A percentile compares a stretch with the other conserved stretches of the same genome.
phyloP scores from a whole-genome alignment of 1,140 invertebrate species.

The Glossosoma conforme region DNA sequence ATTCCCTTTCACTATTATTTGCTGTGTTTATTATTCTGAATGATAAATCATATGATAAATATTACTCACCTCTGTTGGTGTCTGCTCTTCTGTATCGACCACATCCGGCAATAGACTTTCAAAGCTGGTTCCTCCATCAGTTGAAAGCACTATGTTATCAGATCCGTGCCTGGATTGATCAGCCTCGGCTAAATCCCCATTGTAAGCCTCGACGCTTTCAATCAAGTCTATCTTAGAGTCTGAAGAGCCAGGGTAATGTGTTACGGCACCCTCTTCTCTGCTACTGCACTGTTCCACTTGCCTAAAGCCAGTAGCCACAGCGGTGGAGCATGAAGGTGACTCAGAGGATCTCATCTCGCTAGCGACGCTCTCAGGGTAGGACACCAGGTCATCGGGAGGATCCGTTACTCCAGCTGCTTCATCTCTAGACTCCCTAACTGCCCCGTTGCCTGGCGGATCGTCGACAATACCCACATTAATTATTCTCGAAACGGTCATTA shows the following conservation, averaged over 20 bases:
- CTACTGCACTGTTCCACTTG: too few species aligned
- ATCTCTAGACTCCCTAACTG: not conserved
- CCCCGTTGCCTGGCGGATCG: not conserved
- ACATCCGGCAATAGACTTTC: conserved; percentile 44
- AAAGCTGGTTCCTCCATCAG: conserved; percentile 3
- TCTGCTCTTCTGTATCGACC: conserved; percentile 48
- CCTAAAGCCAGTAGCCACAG: too few species aligned
- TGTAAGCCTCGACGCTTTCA: conserved; percentile 47
- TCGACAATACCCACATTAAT: conserved; percentile 9
- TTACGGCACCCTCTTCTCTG: too few species aligned
- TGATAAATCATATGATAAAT: too few species aligned
- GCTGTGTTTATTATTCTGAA: too few species aligned
- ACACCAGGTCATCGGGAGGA: too few species aligned
- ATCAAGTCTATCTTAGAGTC: conserved; percentile 47
- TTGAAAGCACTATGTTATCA: conserved; percentile 27
- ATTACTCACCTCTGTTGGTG: conserved; percentile 51
- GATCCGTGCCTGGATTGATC: conserved; percentile 42
- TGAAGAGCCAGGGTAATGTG: too few species aligned
- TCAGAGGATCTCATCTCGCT: too few species aligned
- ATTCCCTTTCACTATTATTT: too few species aligned
- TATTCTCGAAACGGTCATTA: conserved; percentile 40
- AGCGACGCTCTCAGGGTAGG: conserved; percentile 3
- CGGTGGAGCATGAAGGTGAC: too few species aligned
- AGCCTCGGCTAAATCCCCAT: conserved; percentile 48
- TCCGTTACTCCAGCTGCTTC: not conserved